phyloP scores from a whole-genome alignment of 2,797 vertebrate species.

The Valencia hispanica region DNA sequence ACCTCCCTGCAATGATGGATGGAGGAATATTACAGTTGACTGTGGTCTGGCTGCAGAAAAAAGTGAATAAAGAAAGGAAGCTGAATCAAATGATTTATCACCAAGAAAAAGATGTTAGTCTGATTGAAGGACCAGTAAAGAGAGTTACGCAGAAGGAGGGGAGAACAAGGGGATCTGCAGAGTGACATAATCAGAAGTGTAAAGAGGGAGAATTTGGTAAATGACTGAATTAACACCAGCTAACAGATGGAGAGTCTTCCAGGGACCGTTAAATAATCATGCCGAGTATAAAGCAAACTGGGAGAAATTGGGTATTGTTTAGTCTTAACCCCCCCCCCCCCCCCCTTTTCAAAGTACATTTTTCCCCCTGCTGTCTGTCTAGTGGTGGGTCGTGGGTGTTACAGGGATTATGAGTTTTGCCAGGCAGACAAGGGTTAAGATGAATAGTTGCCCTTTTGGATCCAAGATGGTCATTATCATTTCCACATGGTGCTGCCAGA shows the following conservation, averaged over 20 bases:
- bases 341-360: slow-evolving; percentile 78
- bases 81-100: slow-evolving; percentile 78
- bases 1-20: slow-evolving; percentile 76
- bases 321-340: slow-evolving; percentile 78
- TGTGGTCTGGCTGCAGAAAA: slow-evolving; percentile 39
- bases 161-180: slow-evolving; percentile 3
- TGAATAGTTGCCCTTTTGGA: slow-evolving; percentile 87
- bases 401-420: slow-evolving; percentile 85
- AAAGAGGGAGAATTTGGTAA: slow-evolving; percentile 71
- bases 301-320: slow-evolving; percentile 73
- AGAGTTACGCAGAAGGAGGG: slow-evolving; percentile 48
- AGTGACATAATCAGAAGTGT: slow-evolving; percentile 61
- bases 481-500: slow-evolving; percentile 85
- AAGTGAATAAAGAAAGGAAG: slow-evolving; percentile 58
- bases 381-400: slow-evolving; percentile 80
- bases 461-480: slow-evolving; percentile 84
- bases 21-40: slow-evolving; percentile 65
- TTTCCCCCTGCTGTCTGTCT: slow-evolving; percentile 72
- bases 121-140: slow-evolving; percentile 65
- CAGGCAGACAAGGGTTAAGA: slow-evolving; percentile 81
- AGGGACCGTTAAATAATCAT: slow-evolving; percentile 69
- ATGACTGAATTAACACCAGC: slow-evolving; percentile 67
- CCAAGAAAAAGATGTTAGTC: slow-evolving; percentile 75
- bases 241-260: slow-evolving; percentile 78
- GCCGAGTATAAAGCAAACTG: slow-evolving; percentile 66